These are phyloP conservation scores for Austrolebias charrua DNA, from an alignment of 2,797 vertebrate genomes.

Conservation along the genomic window DNA sequence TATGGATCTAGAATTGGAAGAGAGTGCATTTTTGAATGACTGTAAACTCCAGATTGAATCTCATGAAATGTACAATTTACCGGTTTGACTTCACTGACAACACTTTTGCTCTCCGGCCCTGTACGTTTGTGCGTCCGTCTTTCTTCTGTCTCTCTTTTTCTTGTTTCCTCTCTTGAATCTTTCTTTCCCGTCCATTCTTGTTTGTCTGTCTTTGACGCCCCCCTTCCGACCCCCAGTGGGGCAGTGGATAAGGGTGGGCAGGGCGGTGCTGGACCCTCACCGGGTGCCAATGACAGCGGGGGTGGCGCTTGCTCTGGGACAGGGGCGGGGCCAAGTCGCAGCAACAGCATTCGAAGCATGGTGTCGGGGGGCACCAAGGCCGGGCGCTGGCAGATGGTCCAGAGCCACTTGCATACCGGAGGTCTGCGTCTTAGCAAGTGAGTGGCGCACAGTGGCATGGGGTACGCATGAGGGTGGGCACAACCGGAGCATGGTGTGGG, in stretches of 20 bases:
- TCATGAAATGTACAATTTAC: constrained; percentile 31
- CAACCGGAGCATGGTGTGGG: constrained; percentile 60
- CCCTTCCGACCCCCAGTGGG: constrained; percentile 83
- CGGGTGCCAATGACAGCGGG: constrained; percentile 70
- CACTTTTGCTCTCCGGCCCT: constrained; percentile 76
- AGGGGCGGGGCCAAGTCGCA: constrained; percentile 90
- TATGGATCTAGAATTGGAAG: constrained; percentile 6
- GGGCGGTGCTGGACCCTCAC: constrained; percentile 81
- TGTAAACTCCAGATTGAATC: not conserved
- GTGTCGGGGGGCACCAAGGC: constrained; percentile 88
- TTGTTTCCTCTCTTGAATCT: constrained; percentile 50
- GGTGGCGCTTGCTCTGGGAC: constrained; percentile 76
- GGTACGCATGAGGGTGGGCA: constrained; percentile 62
- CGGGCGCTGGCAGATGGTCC: constrained; percentile 94
- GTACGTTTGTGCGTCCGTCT: constrained; percentile 70
- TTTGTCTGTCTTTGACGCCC: constrained; percentile 55
- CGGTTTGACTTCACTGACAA: constrained; percentile 49
- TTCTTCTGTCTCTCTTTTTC: constrained; percentile 52
- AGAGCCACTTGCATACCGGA: constrained; percentile 98
- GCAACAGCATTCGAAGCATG: constrained; percentile 89
- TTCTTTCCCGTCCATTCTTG: constrained; percentile 62
- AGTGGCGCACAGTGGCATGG: constrained; percentile 79
- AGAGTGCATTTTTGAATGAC: not conserved
- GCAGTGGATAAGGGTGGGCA: constrained; percentile 89
- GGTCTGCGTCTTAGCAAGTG: constrained; percentile 98